phyloP scores from a whole-genome alignment of 1,140 invertebrate genomes.

The Drosophila nikananu region DNA sequence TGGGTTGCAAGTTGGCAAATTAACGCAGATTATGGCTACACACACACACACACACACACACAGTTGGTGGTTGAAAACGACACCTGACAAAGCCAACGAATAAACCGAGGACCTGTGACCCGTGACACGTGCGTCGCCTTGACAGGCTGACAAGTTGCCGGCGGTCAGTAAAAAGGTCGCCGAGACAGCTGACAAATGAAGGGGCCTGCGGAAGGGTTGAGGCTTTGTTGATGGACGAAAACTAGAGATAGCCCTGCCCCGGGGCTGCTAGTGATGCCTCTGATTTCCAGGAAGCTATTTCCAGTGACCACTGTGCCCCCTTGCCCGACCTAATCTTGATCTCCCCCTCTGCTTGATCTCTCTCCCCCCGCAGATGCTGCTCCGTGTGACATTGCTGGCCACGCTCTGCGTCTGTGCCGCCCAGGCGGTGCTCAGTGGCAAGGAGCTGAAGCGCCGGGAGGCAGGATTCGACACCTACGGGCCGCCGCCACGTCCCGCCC shows the following conservation, averaged over 20 bases:
- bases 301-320: no score
- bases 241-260: slow-evolving; percentile 5
- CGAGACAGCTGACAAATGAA: slow-evolving; percentile 46
- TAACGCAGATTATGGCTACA: slow-evolving; percentile 52
- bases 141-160: slow-evolving; percentile 39
- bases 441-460: slow-evolving; percentile 64
- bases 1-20: slow-evolving; percentile 30
- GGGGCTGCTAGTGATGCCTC: neutral
- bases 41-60: neutral
- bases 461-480: slow-evolving; percentile 66
- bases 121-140: slow-evolving; percentile 22
- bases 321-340: neutral
- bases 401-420: slow-evolving; percentile 46
- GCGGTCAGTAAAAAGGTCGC: slow-evolving; percentile 37
- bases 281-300: neutral
- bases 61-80: slow-evolving; percentile 15
- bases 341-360: neutral
- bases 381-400: slow-evolving; percentile 46
- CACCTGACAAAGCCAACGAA: slow-evolving; percentile 17
- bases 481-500: slow-evolving; percentile 72
- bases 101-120: slow-evolving; percentile 5
- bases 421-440: slow-evolving; percentile 65
- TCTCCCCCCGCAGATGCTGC: slow-evolving; percentile 50
- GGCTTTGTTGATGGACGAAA: slow-evolving; percentile 10
- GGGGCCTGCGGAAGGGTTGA: slow-evolving; percentile 17